These are phyloP conservation scores for Cryptocephalus primarius DNA, from an alignment of 2,888 invertebrate genomes.

Conservation along the genomic window DNA sequence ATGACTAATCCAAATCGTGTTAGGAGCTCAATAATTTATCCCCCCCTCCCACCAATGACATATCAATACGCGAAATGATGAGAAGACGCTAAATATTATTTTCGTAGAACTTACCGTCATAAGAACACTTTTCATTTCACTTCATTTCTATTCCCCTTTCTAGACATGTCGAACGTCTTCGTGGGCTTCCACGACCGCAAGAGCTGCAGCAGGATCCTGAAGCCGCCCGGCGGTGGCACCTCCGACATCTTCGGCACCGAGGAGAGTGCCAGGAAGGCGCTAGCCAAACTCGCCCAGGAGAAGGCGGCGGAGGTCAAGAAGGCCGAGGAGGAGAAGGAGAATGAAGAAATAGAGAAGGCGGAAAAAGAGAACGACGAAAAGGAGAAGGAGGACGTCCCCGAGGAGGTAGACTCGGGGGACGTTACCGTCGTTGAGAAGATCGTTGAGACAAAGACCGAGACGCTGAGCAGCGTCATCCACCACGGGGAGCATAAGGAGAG, in stretches of 20 bases:
- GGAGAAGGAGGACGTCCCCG: not conserved
- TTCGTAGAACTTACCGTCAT: too few relatives aligned
- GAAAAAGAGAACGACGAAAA: not conserved
- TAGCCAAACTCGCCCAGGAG: slow-evolving; percentile 1
- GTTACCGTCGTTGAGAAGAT: not conserved
- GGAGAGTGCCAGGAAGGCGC: not conserved
- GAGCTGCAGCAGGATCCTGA: slow-evolving; percentile 16
- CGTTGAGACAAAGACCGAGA: not conserved
- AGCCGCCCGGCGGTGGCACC: slow-evolving; percentile 20
- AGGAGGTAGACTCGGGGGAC: not conserved
- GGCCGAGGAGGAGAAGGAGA: not conserved
- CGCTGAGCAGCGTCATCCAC: slow-evolving; percentile 12
- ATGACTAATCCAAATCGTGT: too few relatives aligned
- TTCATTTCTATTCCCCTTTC: not conserved
- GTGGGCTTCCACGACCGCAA: slow-evolving; percentile 19
- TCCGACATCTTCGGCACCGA: slow-evolving; percentile 17
- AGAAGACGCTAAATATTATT: too few relatives aligned
- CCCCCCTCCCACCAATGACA: too few relatives aligned
- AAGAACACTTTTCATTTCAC: not conserved
- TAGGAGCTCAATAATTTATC: too few relatives aligned
- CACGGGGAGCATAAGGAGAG: slow-evolving; percentile 13
- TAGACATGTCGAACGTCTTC: slow-evolving; percentile 15
- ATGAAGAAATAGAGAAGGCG: not conserved
- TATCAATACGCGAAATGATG: too few relatives aligned
- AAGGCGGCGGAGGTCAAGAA: slow-evolving; percentile 3